Evolutionary conservation across 2,888 invertebrate genomes (phyloP), one percentile per base, ranked within the genome.

Genomic region (Neoascia interrupta): DNA sequence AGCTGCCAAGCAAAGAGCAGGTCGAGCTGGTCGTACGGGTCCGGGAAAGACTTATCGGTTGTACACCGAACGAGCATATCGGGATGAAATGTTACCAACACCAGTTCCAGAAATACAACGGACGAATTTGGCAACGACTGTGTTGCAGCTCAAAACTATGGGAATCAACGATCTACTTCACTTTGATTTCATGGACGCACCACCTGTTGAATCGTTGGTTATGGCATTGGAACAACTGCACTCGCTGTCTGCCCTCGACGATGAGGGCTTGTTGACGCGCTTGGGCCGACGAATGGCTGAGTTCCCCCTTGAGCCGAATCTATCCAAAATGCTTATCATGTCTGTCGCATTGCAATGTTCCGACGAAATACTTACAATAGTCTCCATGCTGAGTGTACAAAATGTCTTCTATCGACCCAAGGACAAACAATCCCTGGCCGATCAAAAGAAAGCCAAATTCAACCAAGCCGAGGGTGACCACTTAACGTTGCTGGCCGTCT

Each of bases 101-200:
- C 97, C 97, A 0, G 98, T 99, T 21, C 99, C 99, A 0, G 99
- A 99, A 91, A 99, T 99, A 85, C 99, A 99, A 88, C 92, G 99
- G 23, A 99, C 99, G 1, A 99, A 99, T 90, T 91, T 99, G 83
- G 98, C 98, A 0, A 96, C 96, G 10, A 99, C 98, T 0, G 92
- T 92, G 31, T 89, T 99, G 10, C 98, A 98, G 84, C 90, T 99
- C 28, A 99, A 99, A 89, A 98, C 99, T 0, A 99, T 99, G 99
- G 99, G 99, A 19, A 99, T 99, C 84, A 99, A 99, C 87, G 99
- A 99, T 90, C 90, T 99, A 58, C 90, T 99, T 16, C 96, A 97
- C 87, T 99, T 99, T 88, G 99, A 99, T 90, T 99, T 99, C 90
- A 99, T 99, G 99, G 99, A 99, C 89, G 97, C 99, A 0, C 99